Percentiles rank a stretch among this genome's conserved stretches.
Conservation (phyloP, 2,113 vertebrate genomes). For the Cavia aperea region DNA sequence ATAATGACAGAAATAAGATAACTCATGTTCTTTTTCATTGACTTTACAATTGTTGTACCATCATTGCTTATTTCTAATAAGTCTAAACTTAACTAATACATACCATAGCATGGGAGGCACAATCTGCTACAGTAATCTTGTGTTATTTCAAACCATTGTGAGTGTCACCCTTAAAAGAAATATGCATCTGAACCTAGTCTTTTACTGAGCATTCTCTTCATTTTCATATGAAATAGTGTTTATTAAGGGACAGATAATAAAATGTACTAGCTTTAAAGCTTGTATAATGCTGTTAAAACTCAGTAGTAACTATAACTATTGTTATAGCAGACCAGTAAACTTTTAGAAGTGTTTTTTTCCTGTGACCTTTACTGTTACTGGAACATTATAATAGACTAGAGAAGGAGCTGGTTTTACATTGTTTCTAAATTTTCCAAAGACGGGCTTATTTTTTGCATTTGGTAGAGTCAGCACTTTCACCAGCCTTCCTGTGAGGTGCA, state of each 20-base stretch:
- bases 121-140: neutral
- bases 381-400: neutral
- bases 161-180: neutral
- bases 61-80: neutral
- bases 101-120: neutral
- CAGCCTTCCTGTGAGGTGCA: neutral
- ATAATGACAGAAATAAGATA: neutral
- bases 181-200: neutral
- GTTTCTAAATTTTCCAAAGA: neutral
- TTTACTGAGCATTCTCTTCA: neutral
- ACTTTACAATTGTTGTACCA: neutral
- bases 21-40: constrained; percentile 27
- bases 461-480: neutral
- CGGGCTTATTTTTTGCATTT: neutral
- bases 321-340: neutral
- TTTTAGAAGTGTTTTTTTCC: neutral
- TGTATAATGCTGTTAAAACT: neutral
- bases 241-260: neutral
- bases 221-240: neutral
- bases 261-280: neutral
- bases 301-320: neutral
- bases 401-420: neutral
- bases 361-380: neutral
- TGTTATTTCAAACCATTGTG: neutral
- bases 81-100: neutral